A percentile compares a stretch with the other conserved stretches of the same genome.
These are phyloP conservation scores for Brachyptera risi DNA, from an alignment of 2,888 invertebrate genomes.

Conservation along the genomic window DNA sequence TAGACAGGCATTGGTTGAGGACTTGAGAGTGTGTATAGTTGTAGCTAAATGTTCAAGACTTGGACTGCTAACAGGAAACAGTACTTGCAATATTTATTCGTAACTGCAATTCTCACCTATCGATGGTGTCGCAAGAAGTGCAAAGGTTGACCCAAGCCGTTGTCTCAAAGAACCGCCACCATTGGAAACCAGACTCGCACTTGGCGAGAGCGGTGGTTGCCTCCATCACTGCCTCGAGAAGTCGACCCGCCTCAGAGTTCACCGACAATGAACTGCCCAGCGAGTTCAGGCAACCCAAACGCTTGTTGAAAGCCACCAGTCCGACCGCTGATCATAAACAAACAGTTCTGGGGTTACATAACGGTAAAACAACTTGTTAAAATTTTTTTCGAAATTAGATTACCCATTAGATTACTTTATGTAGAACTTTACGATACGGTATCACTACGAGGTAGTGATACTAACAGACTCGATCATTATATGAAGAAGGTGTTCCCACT, in stretches of 20 bases:
- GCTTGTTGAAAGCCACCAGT: conserved; percentile 50
- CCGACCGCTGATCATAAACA: conserved; percentile 39
- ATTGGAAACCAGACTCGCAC: conserved; percentile 60
- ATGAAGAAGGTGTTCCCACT: too few species aligned
- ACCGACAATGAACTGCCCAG: conserved; percentile 49
- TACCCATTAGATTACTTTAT: too few species aligned
- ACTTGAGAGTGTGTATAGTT: too few species aligned
- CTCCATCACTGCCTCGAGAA: conserved; percentile 54
- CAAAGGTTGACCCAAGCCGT: conserved; percentile 56
- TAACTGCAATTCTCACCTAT: conserved; percentile 45
- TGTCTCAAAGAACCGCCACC: conserved; percentile 61
- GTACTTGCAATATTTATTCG: neutral
- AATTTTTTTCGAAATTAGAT: neutral
- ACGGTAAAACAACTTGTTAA: neutral
- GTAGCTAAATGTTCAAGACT: too few species aligned
- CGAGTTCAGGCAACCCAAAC: conserved; percentile 58
- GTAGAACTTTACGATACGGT: too few species aligned
- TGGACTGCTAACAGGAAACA: too few species aligned
- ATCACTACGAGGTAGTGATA: too few species aligned
- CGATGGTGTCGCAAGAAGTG: conserved; percentile 57
- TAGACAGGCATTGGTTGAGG: too few species aligned
- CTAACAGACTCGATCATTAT: too few species aligned
- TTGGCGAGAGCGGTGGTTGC: conserved; percentile 57
- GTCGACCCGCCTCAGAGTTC: conserved; percentile 53
- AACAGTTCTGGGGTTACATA: neutral